These are phyloP conservation scores for Alexandromys fortis DNA, from an alignment of 2,113 vertebrate species.

Conservation along the genomic window DNA sequence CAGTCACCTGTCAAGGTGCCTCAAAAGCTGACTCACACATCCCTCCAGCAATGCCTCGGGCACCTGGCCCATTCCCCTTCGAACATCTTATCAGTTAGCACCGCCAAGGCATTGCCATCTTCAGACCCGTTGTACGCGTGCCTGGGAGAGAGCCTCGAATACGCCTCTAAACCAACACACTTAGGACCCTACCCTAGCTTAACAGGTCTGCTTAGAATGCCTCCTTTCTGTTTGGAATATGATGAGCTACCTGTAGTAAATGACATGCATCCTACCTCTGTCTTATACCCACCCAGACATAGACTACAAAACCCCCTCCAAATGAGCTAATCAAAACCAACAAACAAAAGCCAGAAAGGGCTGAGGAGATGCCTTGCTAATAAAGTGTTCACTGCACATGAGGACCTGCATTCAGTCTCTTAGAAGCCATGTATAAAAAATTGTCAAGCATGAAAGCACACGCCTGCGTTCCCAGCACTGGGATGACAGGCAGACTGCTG, in stretches of 20 bases:
- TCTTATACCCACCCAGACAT: not conserved
- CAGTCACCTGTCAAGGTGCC: not conserved
- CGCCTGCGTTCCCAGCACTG: not conserved
- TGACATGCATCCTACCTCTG: not conserved
- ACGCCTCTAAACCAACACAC: not conserved
- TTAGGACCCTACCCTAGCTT: not conserved
- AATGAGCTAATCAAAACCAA: not conserved
- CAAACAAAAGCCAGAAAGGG: not conserved
- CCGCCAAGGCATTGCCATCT: not conserved
- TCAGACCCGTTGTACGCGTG: not conserved
- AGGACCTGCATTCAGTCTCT: not conserved
- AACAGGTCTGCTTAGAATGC: not conserved
- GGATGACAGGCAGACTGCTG: not conserved
- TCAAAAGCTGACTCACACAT: not conserved
- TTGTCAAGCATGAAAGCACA: no score
- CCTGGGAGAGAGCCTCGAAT: not conserved
- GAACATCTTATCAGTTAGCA: not conserved
- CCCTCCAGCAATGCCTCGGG: not conserved
- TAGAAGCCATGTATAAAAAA: not conserved
- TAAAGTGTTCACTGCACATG: not conserved
- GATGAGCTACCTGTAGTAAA: not conserved
- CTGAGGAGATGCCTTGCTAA: not conserved
- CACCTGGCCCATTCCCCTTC: not conserved
- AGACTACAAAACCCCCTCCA: not conserved
- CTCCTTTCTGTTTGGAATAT: slow-evolving; percentile 36